These are phyloP conservation scores for Aromia moschata DNA, from an alignment of 2,888 invertebrate genomes.

Conservation along the genomic window DNA sequence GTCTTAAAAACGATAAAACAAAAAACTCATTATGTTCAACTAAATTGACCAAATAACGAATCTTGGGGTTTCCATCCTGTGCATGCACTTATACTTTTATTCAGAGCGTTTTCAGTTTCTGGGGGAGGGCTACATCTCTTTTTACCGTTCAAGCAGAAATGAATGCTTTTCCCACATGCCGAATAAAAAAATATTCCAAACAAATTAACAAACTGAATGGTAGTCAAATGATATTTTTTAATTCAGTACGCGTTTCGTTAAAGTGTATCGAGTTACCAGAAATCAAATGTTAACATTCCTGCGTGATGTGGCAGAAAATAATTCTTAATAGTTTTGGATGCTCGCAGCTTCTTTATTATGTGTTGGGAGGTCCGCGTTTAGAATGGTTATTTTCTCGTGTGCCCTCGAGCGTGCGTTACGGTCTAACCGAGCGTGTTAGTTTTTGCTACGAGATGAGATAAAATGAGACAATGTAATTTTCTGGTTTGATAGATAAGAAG, in stretches of 20 bases:
- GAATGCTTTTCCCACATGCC: background rate
- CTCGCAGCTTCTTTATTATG: constrained; percentile 59
- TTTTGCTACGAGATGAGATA: constrained; percentile 51
- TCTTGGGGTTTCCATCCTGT: too few relatives aligned
- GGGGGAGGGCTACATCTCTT: too few relatives aligned
- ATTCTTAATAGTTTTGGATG: constrained; percentile 59
- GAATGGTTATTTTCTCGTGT: constrained; percentile 32
- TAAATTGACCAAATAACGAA: too few relatives aligned
- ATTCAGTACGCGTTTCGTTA: constrained; percentile 42
- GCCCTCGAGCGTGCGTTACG: constrained; percentile 34
- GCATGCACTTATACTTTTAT: too few relatives aligned
- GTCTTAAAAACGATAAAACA: too few relatives aligned
- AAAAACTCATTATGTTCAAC: too few relatives aligned
- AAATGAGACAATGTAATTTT: constrained; percentile 61
- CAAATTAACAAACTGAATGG: constrained; percentile 52
- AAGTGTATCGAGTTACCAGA: constrained; percentile 56
- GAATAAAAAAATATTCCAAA: constrained; percentile 36
- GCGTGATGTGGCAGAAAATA: constrained; percentile 61
- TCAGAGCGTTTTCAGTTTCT: too few relatives aligned
- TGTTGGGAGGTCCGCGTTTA: constrained; percentile 51
- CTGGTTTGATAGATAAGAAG: constrained; percentile 58
- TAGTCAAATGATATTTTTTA: constrained; percentile 51
- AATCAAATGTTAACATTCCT: constrained; percentile 62
- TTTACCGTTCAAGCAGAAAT: too few relatives aligned
- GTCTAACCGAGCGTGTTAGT: constrained; percentile 40